These are phyloP conservation scores for Carassius auratus DNA, from an alignment of 2,113 vertebrate species.

Conservation along the genomic window DNA sequence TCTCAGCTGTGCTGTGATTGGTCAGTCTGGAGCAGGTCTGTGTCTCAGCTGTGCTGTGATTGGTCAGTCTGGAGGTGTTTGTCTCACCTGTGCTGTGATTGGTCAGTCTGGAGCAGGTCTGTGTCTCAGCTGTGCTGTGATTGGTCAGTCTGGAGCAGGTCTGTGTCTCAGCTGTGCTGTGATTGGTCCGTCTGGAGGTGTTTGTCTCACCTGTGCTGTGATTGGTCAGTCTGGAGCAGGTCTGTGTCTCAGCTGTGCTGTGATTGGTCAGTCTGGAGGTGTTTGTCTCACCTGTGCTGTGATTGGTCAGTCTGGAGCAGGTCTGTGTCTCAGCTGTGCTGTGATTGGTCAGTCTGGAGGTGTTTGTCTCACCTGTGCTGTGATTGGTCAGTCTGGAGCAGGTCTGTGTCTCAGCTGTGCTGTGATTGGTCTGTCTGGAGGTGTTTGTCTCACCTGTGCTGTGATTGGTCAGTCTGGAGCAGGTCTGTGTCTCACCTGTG, in stretches of 20 bases:
- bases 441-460: background rate
- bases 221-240: too few relatives aligned
- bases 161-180: background rate
- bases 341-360: too few relatives aligned
- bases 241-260: too few relatives aligned
- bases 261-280: too few relatives aligned
- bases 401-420: background rate
- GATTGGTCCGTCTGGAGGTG: background rate
- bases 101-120: too few relatives aligned
- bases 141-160: background rate
- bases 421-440: background rate
- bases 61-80: too few relatives aligned
- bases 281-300: too few relatives aligned
- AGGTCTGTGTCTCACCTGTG: background rate
- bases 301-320: too few relatives aligned
- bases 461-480: background rate
- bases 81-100: too few relatives aligned
- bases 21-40: background rate
- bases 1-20: conserved; percentile 17
- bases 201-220: too few relatives aligned
- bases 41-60: background rate
- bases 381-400: background rate
- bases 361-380: too few relatives aligned
- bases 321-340: too few relatives aligned
- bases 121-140: background rate